Conservation (phyloP, 2,888 invertebrate species). For the Metallyticus violacea region DNA sequence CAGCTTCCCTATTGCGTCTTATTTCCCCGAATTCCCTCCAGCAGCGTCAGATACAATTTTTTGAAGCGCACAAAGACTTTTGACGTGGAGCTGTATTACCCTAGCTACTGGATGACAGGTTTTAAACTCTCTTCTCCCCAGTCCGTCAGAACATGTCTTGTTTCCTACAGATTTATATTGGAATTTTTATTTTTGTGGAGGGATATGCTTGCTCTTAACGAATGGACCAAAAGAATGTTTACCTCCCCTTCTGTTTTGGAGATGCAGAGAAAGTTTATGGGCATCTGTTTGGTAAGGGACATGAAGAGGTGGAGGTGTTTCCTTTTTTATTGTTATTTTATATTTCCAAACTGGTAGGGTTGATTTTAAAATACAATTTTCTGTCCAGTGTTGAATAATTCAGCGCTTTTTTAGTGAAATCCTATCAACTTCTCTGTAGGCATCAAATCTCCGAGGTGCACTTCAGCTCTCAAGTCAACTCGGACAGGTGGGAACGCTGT, state of each 20-base stretch:
- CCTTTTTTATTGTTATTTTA: background rate
- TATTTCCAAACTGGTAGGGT: background rate
- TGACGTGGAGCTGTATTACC: slow-evolving; percentile 3
- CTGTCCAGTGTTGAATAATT: slow-evolving; percentile 2
- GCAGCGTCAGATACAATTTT: background rate
- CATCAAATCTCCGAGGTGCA: background rate
- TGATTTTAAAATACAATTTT: slow-evolving; percentile 1
- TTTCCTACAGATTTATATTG: slow-evolving; percentile 12
- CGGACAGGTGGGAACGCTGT: background rate
- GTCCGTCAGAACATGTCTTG: background rate
- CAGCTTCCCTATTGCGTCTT: background rate
- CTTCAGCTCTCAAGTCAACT: background rate
- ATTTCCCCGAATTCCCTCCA: background rate
- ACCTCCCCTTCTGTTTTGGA: background rate
- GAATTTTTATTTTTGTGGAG: slow-evolving; percentile 14
- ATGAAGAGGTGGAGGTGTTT: background rate
- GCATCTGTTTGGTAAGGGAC: background rate
- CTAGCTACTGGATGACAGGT: slow-evolving; percentile 1
- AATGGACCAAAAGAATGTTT: background rate
- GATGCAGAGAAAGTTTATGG: background rate
- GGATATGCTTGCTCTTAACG: background rate
- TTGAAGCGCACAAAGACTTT: slow-evolving; percentile 15
- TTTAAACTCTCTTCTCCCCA: background rate
- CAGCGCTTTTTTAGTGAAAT: background rate
- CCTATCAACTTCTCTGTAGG: background rate